These are phyloP conservation scores for Mongoloraphidia duomilia DNA, from an alignment of 2,888 invertebrate species.

Conservation along the genomic window DNA sequence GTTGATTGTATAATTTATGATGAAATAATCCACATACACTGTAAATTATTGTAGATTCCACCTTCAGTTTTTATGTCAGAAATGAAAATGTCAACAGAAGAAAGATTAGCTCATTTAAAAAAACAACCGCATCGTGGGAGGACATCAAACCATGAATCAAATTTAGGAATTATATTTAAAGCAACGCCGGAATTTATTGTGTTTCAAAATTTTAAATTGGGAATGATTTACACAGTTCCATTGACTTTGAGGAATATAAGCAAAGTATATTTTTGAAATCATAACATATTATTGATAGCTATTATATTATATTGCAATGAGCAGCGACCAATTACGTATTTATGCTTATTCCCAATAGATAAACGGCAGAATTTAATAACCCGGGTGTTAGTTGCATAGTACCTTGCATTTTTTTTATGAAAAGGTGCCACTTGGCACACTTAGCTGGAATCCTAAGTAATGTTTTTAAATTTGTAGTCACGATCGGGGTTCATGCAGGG, in stretches of 20 bases:
- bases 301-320: no score
- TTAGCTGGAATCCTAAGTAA: no score
- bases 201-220: conserved; percentile 44
- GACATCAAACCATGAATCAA: conserved; percentile 5
- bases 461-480: no score
- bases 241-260: conserved; percentile 41
- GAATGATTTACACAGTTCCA: conserved; percentile 33
- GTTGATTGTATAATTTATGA: no score
- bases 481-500: no score
- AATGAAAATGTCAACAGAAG: conserved; percentile 23
- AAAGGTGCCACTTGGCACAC: no score
- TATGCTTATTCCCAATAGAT: no score
- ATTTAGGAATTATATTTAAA: conserved; percentile 12
- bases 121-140: conserved; percentile 14
- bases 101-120: conserved; percentile 21
- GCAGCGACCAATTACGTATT: no score
- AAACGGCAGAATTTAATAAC: no score
- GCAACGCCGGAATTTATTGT: conserved; percentile 37
- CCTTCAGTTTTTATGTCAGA: conserved; percentile 24
- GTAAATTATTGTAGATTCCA: conserved; percentile 17
- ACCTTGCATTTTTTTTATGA: no score
- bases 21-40: no score
- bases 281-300: background rate
- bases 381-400: no score
- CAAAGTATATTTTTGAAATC: conserved; percentile 28